phyloP scores from a whole-genome alignment of 2,888 invertebrate species.

The Pyralis farinalis region DNA sequence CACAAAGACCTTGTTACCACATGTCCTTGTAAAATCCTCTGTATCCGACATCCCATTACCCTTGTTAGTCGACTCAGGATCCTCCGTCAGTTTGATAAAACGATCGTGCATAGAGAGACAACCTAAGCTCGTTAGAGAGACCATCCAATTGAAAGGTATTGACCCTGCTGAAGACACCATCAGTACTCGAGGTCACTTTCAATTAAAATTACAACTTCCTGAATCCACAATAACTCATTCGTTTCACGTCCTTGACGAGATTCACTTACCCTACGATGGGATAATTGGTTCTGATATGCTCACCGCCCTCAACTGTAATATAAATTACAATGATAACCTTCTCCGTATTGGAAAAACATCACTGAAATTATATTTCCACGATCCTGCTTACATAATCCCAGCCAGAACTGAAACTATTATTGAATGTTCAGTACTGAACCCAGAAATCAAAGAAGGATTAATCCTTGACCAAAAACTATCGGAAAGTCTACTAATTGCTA shows the following conservation, averaged over 20 bases:
- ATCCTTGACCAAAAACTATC: slow-evolving; percentile 19
- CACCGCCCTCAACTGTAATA: slow-evolving; percentile 11
- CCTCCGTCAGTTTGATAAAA: slow-evolving; percentile 16
- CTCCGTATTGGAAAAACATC: slow-evolving; percentile 2
- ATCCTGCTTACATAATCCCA: slow-evolving; percentile 18
- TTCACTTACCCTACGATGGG: slow-evolving; percentile 22
- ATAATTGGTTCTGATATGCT: slow-evolving; percentile 21
- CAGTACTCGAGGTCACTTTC: slow-evolving; percentile 16
- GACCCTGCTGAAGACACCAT: slow-evolving; percentile 5
- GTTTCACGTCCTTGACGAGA: slow-evolving; percentile 19
- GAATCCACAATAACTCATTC: slow-evolving; percentile 1
- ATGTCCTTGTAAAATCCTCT: slow-evolving; percentile 14
- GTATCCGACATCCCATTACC: slow-evolving; percentile 18
- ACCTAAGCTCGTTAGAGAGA: slow-evolving; percentile 4
- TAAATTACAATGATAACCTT: slow-evolving; percentile 13
- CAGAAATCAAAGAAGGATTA: slow-evolving; percentile 21
- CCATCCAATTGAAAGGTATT: slow-evolving; percentile 7
- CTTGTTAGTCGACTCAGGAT: slow-evolving; percentile 20
- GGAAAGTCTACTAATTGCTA: slow-evolving; percentile 15
- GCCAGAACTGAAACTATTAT: slow-evolving; percentile 21
- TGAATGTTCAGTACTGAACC: slow-evolving; percentile 22
- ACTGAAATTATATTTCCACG: slow-evolving; percentile 13
- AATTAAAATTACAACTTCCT: slow-evolving; percentile 9
- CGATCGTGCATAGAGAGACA: not conserved
- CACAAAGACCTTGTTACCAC: slow-evolving; percentile 17